phyloP scores from a whole-genome alignment of 2,888 invertebrate genomes.

The Petrolisthes cinctipes region DNA sequence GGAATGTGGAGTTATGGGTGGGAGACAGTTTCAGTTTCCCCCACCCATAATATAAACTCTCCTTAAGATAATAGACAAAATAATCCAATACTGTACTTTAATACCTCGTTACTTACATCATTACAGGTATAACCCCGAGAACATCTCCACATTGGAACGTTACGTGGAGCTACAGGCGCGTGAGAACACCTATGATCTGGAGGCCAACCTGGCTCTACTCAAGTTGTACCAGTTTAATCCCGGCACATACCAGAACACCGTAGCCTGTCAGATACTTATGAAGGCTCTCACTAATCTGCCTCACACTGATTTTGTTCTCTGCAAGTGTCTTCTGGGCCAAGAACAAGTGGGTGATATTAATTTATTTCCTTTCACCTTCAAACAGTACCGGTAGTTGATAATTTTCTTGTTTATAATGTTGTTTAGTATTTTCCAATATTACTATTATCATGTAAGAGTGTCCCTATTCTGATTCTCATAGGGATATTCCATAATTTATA shows the following conservation, averaged over 20 bases:
- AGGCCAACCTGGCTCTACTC: constrained; percentile 95
- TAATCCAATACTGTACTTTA: too few relatives aligned
- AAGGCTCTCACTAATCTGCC: constrained; percentile 97
- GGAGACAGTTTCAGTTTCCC: too few relatives aligned
- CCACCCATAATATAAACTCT: too few relatives aligned
- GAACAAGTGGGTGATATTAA: constrained; percentile 74
- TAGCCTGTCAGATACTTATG: constrained; percentile 89
- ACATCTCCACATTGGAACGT: constrained; percentile 87
- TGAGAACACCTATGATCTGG: constrained; percentile 95
- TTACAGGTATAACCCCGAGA: constrained; percentile 91
- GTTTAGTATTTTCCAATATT: neutral
- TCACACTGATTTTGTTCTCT: constrained; percentile 96
- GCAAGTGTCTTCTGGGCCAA: constrained; percentile 94
- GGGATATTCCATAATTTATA: too few relatives aligned
- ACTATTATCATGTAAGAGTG: too few relatives aligned
- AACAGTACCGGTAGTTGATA: neutral
- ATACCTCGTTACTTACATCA: neutral
- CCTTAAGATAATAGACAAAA: too few relatives aligned
- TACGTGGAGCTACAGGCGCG: constrained; percentile 93
- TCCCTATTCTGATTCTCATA: too few relatives aligned
- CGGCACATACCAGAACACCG: constrained; percentile 83
- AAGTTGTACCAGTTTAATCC: constrained; percentile 98
- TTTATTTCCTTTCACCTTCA: neutral
- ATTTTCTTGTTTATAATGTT: neutral
- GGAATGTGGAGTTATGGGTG: too few relatives aligned